Evolutionary conservation across 2,113 vertebrate species (phyloP).

Genomic region (Calonectris borealis): DNA sequence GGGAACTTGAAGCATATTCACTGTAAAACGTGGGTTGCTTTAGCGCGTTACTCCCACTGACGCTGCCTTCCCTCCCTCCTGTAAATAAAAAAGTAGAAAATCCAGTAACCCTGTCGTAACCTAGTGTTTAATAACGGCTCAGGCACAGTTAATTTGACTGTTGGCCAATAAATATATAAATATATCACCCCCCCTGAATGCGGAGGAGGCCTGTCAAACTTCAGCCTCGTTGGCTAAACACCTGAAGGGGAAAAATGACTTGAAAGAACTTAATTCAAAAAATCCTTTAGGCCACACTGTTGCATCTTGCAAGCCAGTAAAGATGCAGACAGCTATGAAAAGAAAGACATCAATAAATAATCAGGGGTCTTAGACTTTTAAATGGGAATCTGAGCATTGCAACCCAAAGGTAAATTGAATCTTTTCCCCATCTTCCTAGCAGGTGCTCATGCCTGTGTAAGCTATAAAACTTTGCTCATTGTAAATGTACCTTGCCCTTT

Average conservation of each 20-base stretch:
- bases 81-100: constrained; percentile 60
- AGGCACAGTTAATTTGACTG: constrained; percentile 55
- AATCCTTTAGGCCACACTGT: constrained; percentile 84
- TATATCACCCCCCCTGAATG: neutral
- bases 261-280: constrained; percentile 87
- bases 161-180: constrained; percentile 7
- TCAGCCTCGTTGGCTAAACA: constrained; percentile 46
- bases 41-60: neutral
- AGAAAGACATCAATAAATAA: constrained; percentile 98
- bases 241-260: constrained; percentile 75
- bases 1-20: neutral
- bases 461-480: constrained; percentile 61
- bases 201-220: constrained; percentile 40
- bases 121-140: constrained; percentile 20
- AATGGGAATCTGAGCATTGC: constrained; percentile 90
- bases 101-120: neutral
- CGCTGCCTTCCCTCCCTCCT: neutral
- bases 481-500: constrained; percentile 68
- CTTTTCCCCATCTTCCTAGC: constrained; percentile 64
- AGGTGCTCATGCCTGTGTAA: constrained; percentile 53
- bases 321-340: constrained; percentile 83
- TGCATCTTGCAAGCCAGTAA: constrained; percentile 71
- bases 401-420: constrained; percentile 88
- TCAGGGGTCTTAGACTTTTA: constrained; percentile 92
- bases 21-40: constrained; percentile 10